Conservation (phyloP, 2,797 vertebrate genomes). For the Sternarchorhynchus goeldii region DNA sequence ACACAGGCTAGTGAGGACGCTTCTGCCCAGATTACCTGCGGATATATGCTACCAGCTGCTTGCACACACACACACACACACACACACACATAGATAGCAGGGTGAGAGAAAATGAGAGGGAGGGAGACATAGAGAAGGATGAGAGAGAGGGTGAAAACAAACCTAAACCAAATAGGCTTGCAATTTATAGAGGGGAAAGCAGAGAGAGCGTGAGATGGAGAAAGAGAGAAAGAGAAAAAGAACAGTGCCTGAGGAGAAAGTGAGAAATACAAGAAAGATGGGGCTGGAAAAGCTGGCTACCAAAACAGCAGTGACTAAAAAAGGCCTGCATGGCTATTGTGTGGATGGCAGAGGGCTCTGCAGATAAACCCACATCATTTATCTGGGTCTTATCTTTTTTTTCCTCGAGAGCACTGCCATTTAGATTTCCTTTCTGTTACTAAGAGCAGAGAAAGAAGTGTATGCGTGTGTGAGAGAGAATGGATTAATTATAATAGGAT, state of each 20-base stretch:
- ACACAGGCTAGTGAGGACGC: slow-evolving; percentile 70
- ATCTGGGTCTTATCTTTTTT: slow-evolving; percentile 61
- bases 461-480: slow-evolving; percentile 2
- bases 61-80: slow-evolving; percentile 58
- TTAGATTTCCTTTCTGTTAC: slow-evolving; percentile 63
- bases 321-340: slow-evolving; percentile 76
- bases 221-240: slow-evolving; percentile 63
- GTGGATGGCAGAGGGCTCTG: slow-evolving; percentile 73
- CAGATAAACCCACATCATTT: slow-evolving; percentile 78
- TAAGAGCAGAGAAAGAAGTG: slow-evolving; percentile 6
- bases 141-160: slow-evolving; percentile 77
- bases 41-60: slow-evolving; percentile 79
- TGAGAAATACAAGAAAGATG: slow-evolving; percentile 70
- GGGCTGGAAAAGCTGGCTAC: slow-evolving; percentile 70
- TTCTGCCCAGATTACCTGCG: slow-evolving; percentile 82
- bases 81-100: slow-evolving; percentile 46
- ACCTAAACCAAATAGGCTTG: slow-evolving; percentile 79
- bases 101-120: slow-evolving; percentile 63
- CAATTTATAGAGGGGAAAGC: slow-evolving; percentile 65
- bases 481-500: slow-evolving; percentile 66
- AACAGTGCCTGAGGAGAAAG: slow-evolving; percentile 65
- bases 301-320: slow-evolving; percentile 75
- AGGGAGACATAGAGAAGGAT: slow-evolving; percentile 67
- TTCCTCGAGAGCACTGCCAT: slow-evolving; percentile 71
- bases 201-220: slow-evolving; percentile 54